phyloP scores from a whole-genome alignment of 2,888 invertebrate genomes.

The Malachius bipustulatus region DNA sequence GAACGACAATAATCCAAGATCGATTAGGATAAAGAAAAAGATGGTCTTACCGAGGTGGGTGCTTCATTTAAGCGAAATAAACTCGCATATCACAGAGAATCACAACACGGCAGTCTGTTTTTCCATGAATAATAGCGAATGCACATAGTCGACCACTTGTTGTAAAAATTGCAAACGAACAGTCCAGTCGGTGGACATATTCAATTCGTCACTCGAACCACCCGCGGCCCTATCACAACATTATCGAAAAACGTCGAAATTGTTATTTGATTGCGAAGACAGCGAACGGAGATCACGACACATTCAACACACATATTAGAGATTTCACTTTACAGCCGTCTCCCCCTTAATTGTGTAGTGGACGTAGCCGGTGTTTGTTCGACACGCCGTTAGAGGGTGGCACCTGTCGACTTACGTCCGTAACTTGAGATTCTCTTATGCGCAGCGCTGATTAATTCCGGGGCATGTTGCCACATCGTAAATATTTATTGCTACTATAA shows the following conservation, averaged over 20 bases:
- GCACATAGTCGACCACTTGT: conserved; percentile 12
- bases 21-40: conserved; percentile 10
- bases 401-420: no score
- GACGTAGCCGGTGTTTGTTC: conserved; percentile 27
- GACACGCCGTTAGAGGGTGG: conserved; percentile 28
- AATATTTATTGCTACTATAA: no score
- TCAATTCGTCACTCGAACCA: no score
- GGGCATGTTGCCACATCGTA: no score
- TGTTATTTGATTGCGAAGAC: conserved; percentile 17
- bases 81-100: neutral
- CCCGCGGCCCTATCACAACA: conserved; percentile 20
- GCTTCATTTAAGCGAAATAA: conserved; percentile 27
- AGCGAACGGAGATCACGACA: conserved; percentile 24
- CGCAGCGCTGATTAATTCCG: no score
- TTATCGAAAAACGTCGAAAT: conserved; percentile 11
- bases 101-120: neutral
- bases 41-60: conserved; percentile 29
- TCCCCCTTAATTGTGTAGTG: conserved; percentile 33
- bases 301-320: conserved; percentile 32
- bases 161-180: conserved; percentile 12
- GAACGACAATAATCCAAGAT: no score
- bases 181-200: conserved; percentile 16
- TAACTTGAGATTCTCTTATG: no score
- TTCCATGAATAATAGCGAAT: neutral
- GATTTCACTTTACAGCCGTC: conserved; percentile 37